Evolutionary conservation across 2,113 vertebrate genomes (phyloP).

Genomic region (Gallinago paraguaiae): DNA sequence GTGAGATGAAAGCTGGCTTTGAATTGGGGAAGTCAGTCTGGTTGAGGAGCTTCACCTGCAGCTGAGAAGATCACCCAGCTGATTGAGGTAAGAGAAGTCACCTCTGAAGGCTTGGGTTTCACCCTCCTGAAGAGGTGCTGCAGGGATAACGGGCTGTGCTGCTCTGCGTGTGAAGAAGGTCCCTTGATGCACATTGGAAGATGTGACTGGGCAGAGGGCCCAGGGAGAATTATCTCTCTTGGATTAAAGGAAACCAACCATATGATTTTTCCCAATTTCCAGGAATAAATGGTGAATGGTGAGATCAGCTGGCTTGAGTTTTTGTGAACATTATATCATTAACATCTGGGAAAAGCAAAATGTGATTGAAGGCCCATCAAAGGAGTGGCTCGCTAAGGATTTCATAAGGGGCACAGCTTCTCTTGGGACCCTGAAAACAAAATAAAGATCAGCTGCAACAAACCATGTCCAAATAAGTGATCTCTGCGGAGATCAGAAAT

Average conservation of each 20-base stretch:
- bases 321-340: not conserved
- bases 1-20: not conserved
- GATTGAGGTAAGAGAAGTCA: not conserved
- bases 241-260: constrained; percentile 11
- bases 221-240: not conserved
- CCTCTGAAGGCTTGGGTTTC: not conserved
- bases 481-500: not conserved
- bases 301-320: not conserved
- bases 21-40: not conserved
- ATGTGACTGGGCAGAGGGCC: not conserved
- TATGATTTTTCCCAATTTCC: constrained; percentile 1
- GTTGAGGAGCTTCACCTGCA: not conserved
- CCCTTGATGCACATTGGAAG: rapidly evolving
- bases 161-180: not conserved
- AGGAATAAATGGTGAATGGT: constrained; percentile 1
- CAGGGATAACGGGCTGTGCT: not conserved
- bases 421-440: not conserved
- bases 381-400: not conserved
- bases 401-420: not conserved
- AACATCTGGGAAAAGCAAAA: not conserved
- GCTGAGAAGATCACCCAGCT: not conserved
- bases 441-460: not conserved
- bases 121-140: not conserved
- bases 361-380: not conserved
- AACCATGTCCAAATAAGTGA: not conserved